These are phyloP conservation scores for Neodiprion pinetum DNA, from an alignment of 1,140 invertebrate genomes.

Conservation along the genomic window DNA sequence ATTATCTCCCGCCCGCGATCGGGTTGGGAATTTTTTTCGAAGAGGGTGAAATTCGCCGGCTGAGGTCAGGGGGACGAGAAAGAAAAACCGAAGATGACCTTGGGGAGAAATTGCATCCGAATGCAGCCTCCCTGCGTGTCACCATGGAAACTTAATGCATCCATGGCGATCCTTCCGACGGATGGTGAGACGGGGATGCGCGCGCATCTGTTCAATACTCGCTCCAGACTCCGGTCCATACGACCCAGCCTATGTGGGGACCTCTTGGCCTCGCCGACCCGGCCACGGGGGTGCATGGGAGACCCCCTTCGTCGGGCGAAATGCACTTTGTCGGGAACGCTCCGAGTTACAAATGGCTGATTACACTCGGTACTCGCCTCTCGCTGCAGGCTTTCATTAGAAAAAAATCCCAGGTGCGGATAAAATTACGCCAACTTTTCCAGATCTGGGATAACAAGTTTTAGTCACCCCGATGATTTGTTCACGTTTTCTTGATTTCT, in stretches of 20 bases:
- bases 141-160: conserved; percentile 12
- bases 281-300: conserved; percentile 25
- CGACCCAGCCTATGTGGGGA: background rate
- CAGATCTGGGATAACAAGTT: too few species aligned
- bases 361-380: background rate
- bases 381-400: too few species aligned
- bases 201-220: conserved; percentile 60
- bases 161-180: conserved; percentile 38
- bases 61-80: background rate
- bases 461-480: too few species aligned
- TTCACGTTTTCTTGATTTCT: too few species aligned
- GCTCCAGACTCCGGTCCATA: conserved; percentile 33
- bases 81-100: background rate
- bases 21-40: too few species aligned
- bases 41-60: too few species aligned
- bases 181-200: conserved; percentile 36
- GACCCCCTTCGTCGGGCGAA: background rate
- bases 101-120: background rate
- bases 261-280: conserved; percentile 30
- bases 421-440: too few species aligned
- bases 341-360: background rate
- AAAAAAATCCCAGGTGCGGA: too few species aligned
- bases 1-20: too few species aligned
- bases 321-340: background rate
- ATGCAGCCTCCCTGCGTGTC: background rate